Base-by-base conservation (phyloP, 2,113 vertebrate species). In the Phylloscopus whistleri region DNA sequence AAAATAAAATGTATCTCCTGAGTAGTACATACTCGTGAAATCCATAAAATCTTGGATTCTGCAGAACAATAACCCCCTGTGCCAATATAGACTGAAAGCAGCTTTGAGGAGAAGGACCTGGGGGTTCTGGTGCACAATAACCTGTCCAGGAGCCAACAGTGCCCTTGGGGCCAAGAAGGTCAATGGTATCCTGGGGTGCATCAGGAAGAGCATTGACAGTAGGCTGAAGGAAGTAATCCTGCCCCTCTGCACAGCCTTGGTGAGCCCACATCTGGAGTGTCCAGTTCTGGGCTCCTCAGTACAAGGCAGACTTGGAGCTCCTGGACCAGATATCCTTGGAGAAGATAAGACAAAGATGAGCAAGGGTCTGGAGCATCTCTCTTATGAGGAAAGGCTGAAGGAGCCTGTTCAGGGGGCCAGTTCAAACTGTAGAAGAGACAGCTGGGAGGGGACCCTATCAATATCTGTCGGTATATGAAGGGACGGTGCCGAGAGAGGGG, bases 401-500 rank as follows among this genome's bases (percentile, higher is more conserved):
- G 20, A 67, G 6, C 6, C 31, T 41, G 11, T 58, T 27, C 33
- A 44, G 27, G 11, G 13, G 5, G 7, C 5, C 23, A 13, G 13
- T 16, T 74, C 39, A 52, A 7, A 13, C 33, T 44, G 2, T 2
- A 44, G 33, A 33, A 74, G 27, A 52, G 44, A 28, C 3, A 22
- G 11, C 10, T 26, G 23, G 12, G 33, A 59, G 33, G 19, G 6
- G 5, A 82, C 7, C 11, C 17, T 22, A 13, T 67, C 23, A 28
- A 12, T n/a, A 13, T 30, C 28, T 16, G 5, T 33, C 16, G 24
- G 13, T 21, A 46, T 8, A 10, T 60, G 16, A 59, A 52, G 13
- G 19, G 22, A 39, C 0, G 1, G 11, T 39, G 17, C 17, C 33
- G 59, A 75, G 33, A 21, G 1, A 6, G 11, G 46, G 28, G 23